Percentiles rank a stretch among this genome's conserved stretches.
Evolutionary conservation across 2,888 invertebrate species (phyloP).

Genomic region (Zootermopsis nevadensis): DNA sequence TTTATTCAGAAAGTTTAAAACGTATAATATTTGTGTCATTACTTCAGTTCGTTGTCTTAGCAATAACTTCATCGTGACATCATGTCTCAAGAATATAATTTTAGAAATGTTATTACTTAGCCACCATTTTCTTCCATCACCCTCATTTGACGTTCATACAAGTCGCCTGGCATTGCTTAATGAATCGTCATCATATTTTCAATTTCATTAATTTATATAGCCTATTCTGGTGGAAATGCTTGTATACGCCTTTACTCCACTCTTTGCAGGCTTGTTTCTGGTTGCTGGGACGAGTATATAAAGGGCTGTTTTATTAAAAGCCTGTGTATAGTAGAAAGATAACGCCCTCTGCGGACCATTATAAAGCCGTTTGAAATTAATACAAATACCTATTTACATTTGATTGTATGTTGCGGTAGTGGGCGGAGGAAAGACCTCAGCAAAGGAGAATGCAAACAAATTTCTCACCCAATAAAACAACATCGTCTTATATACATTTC

Average conservation of each 20-base stretch:
- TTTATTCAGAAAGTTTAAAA: too few relatives aligned
- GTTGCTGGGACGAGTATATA: too few relatives aligned
- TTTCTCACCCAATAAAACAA: conserved; percentile 29
- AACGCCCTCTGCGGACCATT: not conserved
- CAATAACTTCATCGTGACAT: too few relatives aligned
- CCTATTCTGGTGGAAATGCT: not conserved
- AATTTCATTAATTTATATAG: too few relatives aligned
- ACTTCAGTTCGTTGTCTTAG: too few relatives aligned
- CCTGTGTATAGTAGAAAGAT: not conserved
- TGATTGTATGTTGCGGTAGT: not conserved
- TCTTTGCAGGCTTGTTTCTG: not conserved
- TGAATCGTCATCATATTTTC: too few relatives aligned
- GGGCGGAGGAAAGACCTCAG: not conserved
- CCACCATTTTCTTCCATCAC: too few relatives aligned
- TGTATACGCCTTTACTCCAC: not conserved
- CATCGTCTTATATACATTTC: not conserved
- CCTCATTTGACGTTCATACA: too few relatives aligned
- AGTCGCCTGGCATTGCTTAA: too few relatives aligned
- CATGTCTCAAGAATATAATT: too few relatives aligned
- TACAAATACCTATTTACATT: conserved; percentile 21
- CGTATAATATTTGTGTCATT: too few relatives aligned
- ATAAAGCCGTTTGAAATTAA: not conserved
- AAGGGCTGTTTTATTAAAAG: not conserved
- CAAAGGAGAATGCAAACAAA: conserved; percentile 19
- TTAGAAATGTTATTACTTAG: too few relatives aligned